Conservation (phyloP, 2,888 invertebrate genomes). For the Peribatodes rhomboidaria region DNA sequence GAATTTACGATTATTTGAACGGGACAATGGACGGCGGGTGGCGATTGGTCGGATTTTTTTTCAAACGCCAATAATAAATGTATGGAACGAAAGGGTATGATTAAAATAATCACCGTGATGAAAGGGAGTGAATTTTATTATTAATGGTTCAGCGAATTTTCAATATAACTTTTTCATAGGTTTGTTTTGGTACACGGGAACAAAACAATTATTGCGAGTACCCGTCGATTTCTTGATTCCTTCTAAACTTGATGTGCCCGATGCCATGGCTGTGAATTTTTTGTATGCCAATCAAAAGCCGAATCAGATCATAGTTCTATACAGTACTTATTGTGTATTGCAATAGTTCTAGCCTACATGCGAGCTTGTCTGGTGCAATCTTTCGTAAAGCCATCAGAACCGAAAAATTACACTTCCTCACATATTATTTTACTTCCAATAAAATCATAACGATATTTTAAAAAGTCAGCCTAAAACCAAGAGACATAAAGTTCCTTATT, state of each 20-base stretch:
- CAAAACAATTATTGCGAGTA: neutral
- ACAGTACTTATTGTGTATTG: no score
- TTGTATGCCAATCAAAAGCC: no score
- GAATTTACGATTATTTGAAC: conserved; percentile 85
- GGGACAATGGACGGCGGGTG: conserved; percentile 72
- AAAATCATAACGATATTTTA: no score
- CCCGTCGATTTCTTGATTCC: neutral
- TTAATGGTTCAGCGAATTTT: conserved; percentile 30
- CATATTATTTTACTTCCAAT: no score
- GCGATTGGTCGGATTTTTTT: conserved; percentile 79
- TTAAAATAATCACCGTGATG: conserved; percentile 49
- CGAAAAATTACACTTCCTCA: no score
- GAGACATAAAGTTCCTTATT: neutral
- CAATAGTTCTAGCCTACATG: no score
- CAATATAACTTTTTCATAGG: conserved; percentile 29
- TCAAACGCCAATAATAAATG: conserved; percentile 81
- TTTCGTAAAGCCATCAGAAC: no score
- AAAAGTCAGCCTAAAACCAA: no score
- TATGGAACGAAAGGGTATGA: conserved; percentile 58
- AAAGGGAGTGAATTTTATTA: conserved; percentile 44
- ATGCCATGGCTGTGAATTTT: no score
- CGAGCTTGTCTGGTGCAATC: no score
- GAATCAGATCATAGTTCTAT: no score
- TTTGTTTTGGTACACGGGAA: conserved; percentile 1
- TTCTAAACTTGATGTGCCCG: neutral